Evolutionary conservation across 2,888 invertebrate genomes (phyloP).

Genomic region (Heliconius cydno): DNA sequence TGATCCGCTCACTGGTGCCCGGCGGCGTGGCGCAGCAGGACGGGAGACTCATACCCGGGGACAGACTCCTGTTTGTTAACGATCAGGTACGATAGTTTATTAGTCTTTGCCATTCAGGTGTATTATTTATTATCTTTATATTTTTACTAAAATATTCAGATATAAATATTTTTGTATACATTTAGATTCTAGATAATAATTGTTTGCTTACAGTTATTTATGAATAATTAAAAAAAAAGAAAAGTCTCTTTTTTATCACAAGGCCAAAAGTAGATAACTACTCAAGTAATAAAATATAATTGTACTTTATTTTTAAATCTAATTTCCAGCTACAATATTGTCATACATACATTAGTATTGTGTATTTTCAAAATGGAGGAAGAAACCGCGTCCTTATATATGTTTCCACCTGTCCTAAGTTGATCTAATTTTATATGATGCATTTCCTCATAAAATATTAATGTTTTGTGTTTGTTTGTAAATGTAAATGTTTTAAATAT

Average conservation of each 20-base stretch:
- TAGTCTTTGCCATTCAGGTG: neutral
- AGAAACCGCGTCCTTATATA: neutral
- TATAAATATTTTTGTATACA: too few species aligned
- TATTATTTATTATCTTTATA: too few species aligned
- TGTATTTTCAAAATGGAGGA: neutral
- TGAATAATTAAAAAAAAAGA: neutral
- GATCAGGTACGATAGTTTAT: conserved; percentile 84
- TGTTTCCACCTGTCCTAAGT: too few species aligned
- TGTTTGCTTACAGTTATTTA: neutral
- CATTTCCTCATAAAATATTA: too few species aligned
- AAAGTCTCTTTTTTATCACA: neutral
- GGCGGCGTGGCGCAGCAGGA: conserved; percentile 99
- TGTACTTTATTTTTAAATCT: neutral
- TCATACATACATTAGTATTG: neutral
- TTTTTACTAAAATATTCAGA: too few species aligned
- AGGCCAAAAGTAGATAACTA: neutral
- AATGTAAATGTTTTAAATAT: too few species aligned
- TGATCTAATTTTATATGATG: too few species aligned
- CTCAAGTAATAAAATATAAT: neutral
- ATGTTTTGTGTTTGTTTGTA: too few species aligned
- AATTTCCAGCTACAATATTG: neutral
- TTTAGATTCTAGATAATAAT: too few species aligned
- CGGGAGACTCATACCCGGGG: conserved; percentile 98
- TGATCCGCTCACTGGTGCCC: conserved; percentile 98
- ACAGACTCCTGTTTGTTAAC: conserved; percentile 96